Evolutionary conservation across 2,113 vertebrate genomes (phyloP).

Genomic region (Tachycineta bicolor): DNA sequence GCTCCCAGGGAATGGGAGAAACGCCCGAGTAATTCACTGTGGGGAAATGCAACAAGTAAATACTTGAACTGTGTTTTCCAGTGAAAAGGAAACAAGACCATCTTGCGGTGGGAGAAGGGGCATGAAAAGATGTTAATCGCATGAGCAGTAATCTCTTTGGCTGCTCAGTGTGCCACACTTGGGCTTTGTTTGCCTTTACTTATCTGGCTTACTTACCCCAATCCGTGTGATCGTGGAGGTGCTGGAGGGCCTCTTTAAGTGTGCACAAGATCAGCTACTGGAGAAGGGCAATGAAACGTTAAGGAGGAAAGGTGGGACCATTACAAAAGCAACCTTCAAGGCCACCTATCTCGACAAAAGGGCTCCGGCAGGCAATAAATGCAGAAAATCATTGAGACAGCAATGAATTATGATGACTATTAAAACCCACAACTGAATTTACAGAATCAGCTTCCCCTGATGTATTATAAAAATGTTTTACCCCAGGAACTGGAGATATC

Average conservation of each 20-base stretch:
- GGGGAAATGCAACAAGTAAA: conserved; percentile 48
- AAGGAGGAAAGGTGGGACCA: conserved; percentile 27
- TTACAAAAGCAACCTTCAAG: conserved; percentile 10
- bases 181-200: conserved; percentile 68
- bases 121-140: conserved; percentile 67
- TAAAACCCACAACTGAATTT: conserved; percentile 51
- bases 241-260: conserved; percentile 31
- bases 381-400: conserved; percentile 39
- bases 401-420: conserved; percentile 50
- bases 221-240: conserved; percentile 2
- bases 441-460: conserved; percentile 11
- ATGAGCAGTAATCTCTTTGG: conserved; percentile 67
- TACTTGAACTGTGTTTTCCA: conserved; percentile 50
- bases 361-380: conserved; percentile 16
- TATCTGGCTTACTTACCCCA: conserved; percentile 52
- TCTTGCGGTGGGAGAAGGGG: conserved; percentile 30
- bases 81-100: conserved; percentile 65
- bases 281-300: conserved; percentile 31
- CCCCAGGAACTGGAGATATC: conserved; percentile 23
- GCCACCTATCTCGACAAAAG: conserved; percentile 54
- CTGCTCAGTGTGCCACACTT: conserved; percentile 54
- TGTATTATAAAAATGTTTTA: conserved; percentile 45
- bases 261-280: conserved; percentile 26
- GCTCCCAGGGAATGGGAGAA: background rate
- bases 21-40: background rate